Conservation (phyloP, 2,888 invertebrate species). For the Yponomeuta evonymella region DNA sequence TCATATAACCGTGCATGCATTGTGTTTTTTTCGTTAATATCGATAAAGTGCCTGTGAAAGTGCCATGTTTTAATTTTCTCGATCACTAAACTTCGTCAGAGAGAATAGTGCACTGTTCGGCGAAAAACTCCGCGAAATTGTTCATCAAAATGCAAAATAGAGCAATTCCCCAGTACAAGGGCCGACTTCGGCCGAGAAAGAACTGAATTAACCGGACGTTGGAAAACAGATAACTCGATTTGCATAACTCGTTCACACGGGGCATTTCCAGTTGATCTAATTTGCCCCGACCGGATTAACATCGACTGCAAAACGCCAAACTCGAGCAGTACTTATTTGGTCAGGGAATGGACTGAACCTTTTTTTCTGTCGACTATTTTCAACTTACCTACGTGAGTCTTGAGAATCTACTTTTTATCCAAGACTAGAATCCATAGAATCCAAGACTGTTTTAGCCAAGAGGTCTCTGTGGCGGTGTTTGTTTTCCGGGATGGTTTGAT, state of each 20-base stretch:
- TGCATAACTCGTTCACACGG: conserved; percentile 65
- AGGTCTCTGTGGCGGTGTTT: too few species aligned
- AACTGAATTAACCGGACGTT: conserved; percentile 67
- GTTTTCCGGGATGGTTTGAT: too few species aligned
- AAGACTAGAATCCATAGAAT: not conserved
- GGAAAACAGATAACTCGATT: conserved; percentile 68
- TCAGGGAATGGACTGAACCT: not conserved
- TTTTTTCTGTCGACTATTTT: not conserved
- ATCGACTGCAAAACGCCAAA: conserved; percentile 31
- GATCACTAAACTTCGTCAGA: not conserved
- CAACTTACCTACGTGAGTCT: not conserved
- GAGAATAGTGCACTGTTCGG: conserved; percentile 11
- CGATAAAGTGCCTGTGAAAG: too few species aligned
- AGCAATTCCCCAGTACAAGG: conserved; percentile 43
- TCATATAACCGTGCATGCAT: too few species aligned
- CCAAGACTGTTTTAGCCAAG: too few species aligned
- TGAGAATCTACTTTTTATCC: too few species aligned
- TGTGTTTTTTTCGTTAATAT: too few species aligned
- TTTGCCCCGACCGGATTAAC: conserved; percentile 54
- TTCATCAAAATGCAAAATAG: conserved; percentile 71
- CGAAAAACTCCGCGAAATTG: conserved; percentile 37
- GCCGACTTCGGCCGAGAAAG: conserved; percentile 45
- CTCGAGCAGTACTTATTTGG: conserved; percentile 18
- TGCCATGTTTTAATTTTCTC: not conserved
- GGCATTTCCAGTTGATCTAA: conserved; percentile 56